Evolutionary conservation across 2,113 vertebrate genomes (phyloP).

Genomic region (Microcebus murinus): DNA sequence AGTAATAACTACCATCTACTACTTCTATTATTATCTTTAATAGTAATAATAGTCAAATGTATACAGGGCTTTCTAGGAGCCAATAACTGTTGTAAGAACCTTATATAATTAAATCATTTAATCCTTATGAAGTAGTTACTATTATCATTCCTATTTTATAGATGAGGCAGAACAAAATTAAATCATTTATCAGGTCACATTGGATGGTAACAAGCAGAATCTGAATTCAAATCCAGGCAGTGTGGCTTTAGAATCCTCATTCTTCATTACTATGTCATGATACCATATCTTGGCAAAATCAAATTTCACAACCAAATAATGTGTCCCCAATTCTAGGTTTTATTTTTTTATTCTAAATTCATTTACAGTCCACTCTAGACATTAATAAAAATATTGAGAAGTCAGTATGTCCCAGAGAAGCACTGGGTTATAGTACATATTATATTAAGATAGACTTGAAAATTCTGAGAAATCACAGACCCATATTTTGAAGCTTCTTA

Average conservation of each 20-base stretch:
- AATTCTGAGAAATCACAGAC: neutral
- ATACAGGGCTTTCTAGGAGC: neutral
- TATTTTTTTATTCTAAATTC: neutral
- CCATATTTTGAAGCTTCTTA: neutral
- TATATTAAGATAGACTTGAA: neutral
- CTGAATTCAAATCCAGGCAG: neutral
- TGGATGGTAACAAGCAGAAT: neutral
- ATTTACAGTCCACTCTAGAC: neutral
- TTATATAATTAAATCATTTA: conserved; percentile 11
- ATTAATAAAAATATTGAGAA: conserved; percentile 14
- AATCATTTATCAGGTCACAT: neutral
- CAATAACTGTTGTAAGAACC: neutral
- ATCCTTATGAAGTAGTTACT: neutral
- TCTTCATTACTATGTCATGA: neutral
- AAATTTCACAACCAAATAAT: neutral
- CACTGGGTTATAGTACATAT: neutral
- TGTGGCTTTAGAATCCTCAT: neutral
- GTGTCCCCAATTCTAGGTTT: neutral
- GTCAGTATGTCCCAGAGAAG: neutral
- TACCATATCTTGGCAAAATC: neutral
- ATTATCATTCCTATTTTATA: neutral
- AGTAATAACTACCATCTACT: neutral
- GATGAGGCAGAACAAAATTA: neutral
- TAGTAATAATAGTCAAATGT: neutral
- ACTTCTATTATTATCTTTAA: conserved; percentile 4